phyloP scores from a whole-genome alignment of 2,888 invertebrate species.

The Stomorhina lunata region DNA sequence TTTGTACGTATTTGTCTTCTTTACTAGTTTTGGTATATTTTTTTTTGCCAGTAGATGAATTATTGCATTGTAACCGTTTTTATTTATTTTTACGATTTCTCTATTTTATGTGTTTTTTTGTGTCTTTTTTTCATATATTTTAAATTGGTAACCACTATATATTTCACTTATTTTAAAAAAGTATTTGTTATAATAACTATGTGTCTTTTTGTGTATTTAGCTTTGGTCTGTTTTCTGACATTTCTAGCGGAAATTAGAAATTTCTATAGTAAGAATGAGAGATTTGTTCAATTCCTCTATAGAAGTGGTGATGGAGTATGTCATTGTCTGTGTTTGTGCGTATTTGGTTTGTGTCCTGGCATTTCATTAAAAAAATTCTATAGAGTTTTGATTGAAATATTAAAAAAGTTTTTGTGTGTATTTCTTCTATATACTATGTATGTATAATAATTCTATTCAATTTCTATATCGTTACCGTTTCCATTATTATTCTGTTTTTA shows the following conservation, averaged over 20 bases:
- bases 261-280: not conserved
- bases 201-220: not conserved
- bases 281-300: not conserved
- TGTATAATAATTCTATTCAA: not conserved
- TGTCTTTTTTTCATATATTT: not conserved
- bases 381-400: constrained; percentile 28
- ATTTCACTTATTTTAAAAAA: not conserved
- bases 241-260: constrained; percentile 48
- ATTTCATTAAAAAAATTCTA: constrained; percentile 24
- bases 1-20: not conserved
- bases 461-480: not conserved
- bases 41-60: not conserved
- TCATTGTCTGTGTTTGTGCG: too few relatives aligned
- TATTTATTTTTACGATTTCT: not conserved
- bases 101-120: not conserved
- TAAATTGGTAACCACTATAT: not conserved
- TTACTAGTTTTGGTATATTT: not conserved
- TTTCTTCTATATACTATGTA: not conserved
- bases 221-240: constrained; percentile 4
- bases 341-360: not conserved
- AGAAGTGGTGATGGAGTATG: too few relatives aligned
- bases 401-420: not conserved
- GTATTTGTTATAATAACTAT: too few relatives aligned
- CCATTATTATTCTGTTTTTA: not conserved
- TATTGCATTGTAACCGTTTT: not conserved